These are phyloP conservation scores for Heterohyrax brucei DNA, from an alignment of 2,797 vertebrate genomes.

Conservation along the genomic window DNA sequence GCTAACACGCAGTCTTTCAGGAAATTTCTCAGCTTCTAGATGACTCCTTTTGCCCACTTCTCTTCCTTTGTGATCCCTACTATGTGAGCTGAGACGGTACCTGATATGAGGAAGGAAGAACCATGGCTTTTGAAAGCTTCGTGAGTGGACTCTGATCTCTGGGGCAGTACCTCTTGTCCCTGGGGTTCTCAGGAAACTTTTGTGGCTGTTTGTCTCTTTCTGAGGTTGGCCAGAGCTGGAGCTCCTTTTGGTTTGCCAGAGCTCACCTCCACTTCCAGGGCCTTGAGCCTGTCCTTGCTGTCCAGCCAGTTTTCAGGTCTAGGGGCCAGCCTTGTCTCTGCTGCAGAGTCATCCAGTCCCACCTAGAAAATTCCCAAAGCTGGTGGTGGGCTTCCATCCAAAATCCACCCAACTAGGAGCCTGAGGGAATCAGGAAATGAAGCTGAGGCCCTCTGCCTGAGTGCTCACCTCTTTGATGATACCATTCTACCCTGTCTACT, in stretches of 20 bases:
- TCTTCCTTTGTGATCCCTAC: not conserved
- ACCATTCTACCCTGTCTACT: not conserved
- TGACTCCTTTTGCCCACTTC: not conserved
- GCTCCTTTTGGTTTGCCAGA: not conserved
- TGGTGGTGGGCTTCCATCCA: not conserved
- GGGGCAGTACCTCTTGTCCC: not conserved
- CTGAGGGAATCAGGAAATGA: not conserved
- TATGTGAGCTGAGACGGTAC: not conserved
- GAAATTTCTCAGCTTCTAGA: not conserved
- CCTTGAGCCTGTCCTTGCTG: not conserved
- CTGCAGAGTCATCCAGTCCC: not conserved
- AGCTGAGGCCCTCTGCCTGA: not conserved
- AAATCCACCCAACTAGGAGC: not conserved
- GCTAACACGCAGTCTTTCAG: not conserved
- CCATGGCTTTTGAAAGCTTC: not conserved
- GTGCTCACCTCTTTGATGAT: not conserved
- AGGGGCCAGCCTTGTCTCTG: not conserved
- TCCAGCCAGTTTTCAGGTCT: not conserved
- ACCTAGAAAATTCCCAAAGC: not conserved
- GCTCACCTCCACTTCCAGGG: not conserved
- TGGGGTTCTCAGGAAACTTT: not conserved
- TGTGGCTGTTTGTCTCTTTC: not conserved
- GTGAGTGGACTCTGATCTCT: not conserved
- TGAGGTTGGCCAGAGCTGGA: not conserved
- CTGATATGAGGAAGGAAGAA: not conserved